phyloP scores from a whole-genome alignment of 2,888 invertebrate genomes.

The Ditylenchus weischeri region DNA sequence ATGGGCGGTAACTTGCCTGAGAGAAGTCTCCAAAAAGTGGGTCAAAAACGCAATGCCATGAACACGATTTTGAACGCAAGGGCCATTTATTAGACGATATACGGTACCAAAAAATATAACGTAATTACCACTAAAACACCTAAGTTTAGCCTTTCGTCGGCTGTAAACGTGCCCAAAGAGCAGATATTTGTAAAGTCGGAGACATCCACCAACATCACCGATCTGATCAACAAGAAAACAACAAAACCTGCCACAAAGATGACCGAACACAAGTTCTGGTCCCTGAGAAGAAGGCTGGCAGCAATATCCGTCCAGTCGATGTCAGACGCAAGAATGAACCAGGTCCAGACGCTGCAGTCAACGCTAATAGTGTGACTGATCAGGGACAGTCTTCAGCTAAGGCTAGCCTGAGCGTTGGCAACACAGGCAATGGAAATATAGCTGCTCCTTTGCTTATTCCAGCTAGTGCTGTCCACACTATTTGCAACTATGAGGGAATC shows the following conservation, averaged over 20 bases:
- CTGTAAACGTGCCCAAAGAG: constrained; percentile 51
- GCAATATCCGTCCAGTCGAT: constrained; percentile 8
- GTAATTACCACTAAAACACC: too few relatives aligned
- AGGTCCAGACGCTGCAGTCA: constrained; percentile 13
- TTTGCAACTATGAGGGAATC: constrained; percentile 59
- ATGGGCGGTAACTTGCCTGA: too few relatives aligned
- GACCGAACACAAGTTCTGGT: not conserved
- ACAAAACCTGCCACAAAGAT: not conserved
- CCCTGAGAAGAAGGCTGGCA: constrained; percentile 3
- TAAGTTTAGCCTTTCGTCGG: constrained; percentile 15
- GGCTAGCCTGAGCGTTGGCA: constrained; percentile 29
- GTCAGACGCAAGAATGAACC: not conserved
- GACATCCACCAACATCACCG: not conserved
- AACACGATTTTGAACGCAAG: too few relatives aligned
- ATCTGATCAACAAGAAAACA: constrained; percentile 1
- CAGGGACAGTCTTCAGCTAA: not conserved
- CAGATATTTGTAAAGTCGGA: not conserved
- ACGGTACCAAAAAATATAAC: too few relatives aligned
- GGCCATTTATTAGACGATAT: too few relatives aligned
- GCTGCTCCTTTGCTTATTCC: constrained; percentile 44
- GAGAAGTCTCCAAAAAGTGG: too few relatives aligned
- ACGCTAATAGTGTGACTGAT: constrained; percentile 1
- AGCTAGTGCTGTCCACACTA: constrained; percentile 52
- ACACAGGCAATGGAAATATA: constrained; percentile 22
- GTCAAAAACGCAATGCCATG: too few relatives aligned